Conservation (phyloP, 2,797 vertebrate species). For the Thunnus albacares region DNA sequence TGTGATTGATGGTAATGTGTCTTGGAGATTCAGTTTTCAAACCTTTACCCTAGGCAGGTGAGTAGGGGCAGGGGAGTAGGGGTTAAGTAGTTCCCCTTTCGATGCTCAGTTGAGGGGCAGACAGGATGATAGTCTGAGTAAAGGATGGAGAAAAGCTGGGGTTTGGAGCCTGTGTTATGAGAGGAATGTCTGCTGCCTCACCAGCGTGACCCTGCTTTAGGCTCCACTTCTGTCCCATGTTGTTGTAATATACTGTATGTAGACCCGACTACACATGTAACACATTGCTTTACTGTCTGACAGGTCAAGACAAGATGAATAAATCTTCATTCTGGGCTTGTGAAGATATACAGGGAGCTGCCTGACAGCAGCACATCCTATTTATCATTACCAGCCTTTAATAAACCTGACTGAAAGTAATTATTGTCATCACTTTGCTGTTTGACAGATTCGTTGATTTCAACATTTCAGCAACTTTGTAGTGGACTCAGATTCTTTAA, state of each 20-base stretch:
- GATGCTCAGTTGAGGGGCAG: slow-evolving; percentile 21
- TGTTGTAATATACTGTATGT: slow-evolving; percentile 27
- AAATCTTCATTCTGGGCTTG: slow-evolving; percentile 21
- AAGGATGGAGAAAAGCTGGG: slow-evolving; percentile 35
- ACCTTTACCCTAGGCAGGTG: neutral
- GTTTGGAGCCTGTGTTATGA: slow-evolving; percentile 45
- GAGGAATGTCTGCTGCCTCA: slow-evolving; percentile 53
- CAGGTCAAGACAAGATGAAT: slow-evolving; percentile 31
- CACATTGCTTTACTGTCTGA: slow-evolving; percentile 17
- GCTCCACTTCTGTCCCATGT: slow-evolving; percentile 28
- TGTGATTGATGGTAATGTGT: neutral
- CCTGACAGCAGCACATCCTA: slow-evolving; percentile 9
- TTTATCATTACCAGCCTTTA: slow-evolving; percentile 35
- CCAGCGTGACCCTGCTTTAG: slow-evolving; percentile 28
- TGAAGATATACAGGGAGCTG: slow-evolving; percentile 13
- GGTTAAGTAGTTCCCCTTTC: slow-evolving; percentile 26
- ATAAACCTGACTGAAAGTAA: slow-evolving; percentile 14
- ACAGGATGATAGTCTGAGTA: slow-evolving; percentile 46
- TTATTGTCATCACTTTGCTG: slow-evolving; percentile 22
- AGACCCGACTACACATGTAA: slow-evolving; percentile 19
- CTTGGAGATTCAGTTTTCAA: slow-evolving; percentile 10
- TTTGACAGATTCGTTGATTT: slow-evolving; percentile 3
- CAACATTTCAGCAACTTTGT: neutral
- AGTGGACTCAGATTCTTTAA: neutral
- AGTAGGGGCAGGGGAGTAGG: neutral